Evolutionary conservation across 2,797 vertebrate species (phyloP), one percentile per base, ranked within the genome.

Genomic region (Pseudotriccus pelzelni): DNA sequence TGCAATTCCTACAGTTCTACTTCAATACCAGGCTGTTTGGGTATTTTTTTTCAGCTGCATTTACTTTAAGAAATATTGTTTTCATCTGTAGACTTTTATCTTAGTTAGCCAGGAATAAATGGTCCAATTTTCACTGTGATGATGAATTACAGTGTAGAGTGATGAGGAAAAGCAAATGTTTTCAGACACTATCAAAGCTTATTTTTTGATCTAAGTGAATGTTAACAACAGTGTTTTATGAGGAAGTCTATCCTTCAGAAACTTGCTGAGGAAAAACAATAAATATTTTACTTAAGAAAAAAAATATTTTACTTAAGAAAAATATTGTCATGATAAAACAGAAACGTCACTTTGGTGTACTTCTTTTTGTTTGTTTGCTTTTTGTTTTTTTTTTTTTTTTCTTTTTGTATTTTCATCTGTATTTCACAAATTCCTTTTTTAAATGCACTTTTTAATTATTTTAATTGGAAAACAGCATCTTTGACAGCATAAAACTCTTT

Each of bases 91-190:
- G 23, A 59, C 17, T 59, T 78, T 76, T 55, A 60, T 73, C 72
- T 44, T 28, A 55, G 27, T 62, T 86, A 60, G 5, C 5, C 47
- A 76, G 67, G 16, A 86, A 53, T 58, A 75, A 46, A 63, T 39
- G 6, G 13, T 37, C 28, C 23, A 60, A 10, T 18, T 3, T 86
- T 75, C 36, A 53, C 3, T 50, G 10, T 9, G 7, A 59, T 60
- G 34, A 49, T 78, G 66, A 88, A 81, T 52, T 77, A n/a, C 16
- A 32, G 2, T 75, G 32, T 44, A 44, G 50, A 90, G 10, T 55
- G 25, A 92, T 36, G 63, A 90, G 34, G 39, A 72, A 92, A 90
- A 72, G 46, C 8, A 69, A 80, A 86, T 25, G 7, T 72, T 83
- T 93, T 90, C 49, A 91, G 46, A 49, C 19, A 46, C 2, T 82